Percentiles rank a stretch among this genome's conserved stretches.
Conservation (phyloP, 2,888 invertebrate genomes). For the Amphipoea lucens region DNA sequence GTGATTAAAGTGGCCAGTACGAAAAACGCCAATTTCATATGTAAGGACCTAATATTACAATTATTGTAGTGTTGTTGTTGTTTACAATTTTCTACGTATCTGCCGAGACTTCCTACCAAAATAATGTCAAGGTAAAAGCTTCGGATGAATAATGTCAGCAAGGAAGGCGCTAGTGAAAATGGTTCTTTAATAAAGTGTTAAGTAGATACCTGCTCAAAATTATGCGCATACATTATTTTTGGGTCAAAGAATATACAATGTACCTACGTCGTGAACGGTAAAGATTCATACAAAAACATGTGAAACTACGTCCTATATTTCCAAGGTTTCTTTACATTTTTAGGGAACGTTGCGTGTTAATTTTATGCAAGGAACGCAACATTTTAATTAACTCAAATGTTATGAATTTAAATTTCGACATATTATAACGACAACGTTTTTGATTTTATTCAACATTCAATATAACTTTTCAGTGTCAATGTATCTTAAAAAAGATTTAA, state of each 20-base stretch:
- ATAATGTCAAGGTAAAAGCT: constrained; percentile 51
- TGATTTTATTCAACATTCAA: neutral
- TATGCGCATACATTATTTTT: constrained; percentile 71
- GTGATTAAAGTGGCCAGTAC: too few species aligned
- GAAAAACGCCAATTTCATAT: too few species aligned
- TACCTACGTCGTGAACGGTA: constrained; percentile 36
- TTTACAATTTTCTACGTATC: constrained; percentile 16
- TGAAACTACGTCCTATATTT: constrained; percentile 26
- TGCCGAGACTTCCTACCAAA: constrained; percentile 31
- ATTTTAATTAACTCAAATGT: constrained; percentile 7
- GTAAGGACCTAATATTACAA: too few species aligned
- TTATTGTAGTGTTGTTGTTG: neutral
- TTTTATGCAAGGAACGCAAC: constrained; percentile 2
- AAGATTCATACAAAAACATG: constrained; percentile 50
- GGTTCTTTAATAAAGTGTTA: constrained; percentile 68
- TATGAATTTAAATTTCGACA: neutral
- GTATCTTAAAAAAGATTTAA: neutral
- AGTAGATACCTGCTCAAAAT: constrained; percentile 69
- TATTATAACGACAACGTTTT: neutral
- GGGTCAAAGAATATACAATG: constrained; percentile 66
- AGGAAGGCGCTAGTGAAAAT: constrained; percentile 60
- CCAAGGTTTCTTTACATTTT: constrained; percentile 17
- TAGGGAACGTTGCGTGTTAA: neutral
- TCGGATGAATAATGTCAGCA: constrained; percentile 49
- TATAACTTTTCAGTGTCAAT: neutral